Conservation (phyloP, 2,797 vertebrate species). For the Hyperoplus lanceolatus region DNA sequence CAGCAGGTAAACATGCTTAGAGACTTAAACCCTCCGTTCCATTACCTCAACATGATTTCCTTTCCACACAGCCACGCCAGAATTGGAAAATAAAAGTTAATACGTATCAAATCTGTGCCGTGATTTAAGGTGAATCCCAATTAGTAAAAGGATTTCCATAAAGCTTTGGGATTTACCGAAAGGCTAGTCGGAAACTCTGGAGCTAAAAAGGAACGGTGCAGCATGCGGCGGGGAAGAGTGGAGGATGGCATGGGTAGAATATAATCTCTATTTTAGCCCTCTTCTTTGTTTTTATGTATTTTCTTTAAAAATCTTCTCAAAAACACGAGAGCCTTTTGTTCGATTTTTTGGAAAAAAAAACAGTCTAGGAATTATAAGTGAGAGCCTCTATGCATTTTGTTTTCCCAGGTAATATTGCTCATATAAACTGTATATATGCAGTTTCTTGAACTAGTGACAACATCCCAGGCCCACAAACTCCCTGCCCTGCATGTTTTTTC, state of each 20-base stretch:
- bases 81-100: conserved; percentile 17
- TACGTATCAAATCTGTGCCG: not conserved
- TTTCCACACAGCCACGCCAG: conserved; percentile 51
- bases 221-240: conserved; percentile 25
- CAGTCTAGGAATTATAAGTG: conserved; percentile 2
- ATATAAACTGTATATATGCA: conserved; percentile 5
- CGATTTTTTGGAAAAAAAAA: conserved; percentile 30
- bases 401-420: not conserved
- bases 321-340: conserved; percentile 26
- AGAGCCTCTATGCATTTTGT: conserved; percentile 5
- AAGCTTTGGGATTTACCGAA: conserved; percentile 67
- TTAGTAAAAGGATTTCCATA: conserved; percentile 72
- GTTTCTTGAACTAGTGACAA: conserved; percentile 7
- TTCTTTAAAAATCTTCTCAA: conserved; percentile 7
- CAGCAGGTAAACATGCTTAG: conserved; percentile 58
- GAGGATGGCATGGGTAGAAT: conserved; percentile 1
- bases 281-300: conserved; percentile 19
- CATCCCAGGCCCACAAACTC: not conserved
- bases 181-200: conserved; percentile 61
- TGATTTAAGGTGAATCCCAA: conserved; percentile 67
- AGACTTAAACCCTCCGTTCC: conserved; percentile 58
- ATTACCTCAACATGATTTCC: conserved; percentile 55
- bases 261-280: conserved; percentile 27
- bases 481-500: not conserved
- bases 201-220: conserved; percentile 12